Evolutionary conservation across 2,113 vertebrate genomes (phyloP).

Genomic region (Pica pica): DNA sequence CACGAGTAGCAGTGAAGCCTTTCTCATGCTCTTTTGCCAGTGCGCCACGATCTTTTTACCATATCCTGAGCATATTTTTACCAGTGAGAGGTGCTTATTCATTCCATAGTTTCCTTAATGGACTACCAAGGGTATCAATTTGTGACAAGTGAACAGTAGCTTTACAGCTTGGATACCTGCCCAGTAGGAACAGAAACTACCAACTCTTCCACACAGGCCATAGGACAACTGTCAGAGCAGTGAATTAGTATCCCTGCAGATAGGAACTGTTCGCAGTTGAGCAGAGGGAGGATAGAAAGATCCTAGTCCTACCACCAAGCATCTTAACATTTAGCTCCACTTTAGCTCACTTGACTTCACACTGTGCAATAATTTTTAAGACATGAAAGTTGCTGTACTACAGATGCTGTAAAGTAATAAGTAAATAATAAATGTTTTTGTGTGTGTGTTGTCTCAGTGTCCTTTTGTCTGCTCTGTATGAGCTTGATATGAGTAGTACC

Average conservation of each 20-base stretch:
- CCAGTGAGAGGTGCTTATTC: slow-evolving; percentile 63
- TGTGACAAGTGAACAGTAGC: slow-evolving; percentile 54
- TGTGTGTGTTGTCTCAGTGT: background rate
- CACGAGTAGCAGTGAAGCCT: slow-evolving; percentile 28
- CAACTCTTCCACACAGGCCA: slow-evolving; percentile 20
- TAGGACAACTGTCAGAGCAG: background rate
- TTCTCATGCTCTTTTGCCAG: slow-evolving; percentile 61
- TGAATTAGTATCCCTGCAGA: slow-evolving; percentile 16
- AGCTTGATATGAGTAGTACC: background rate
- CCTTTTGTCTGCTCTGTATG: background rate
- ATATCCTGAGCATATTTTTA: slow-evolving; percentile 58
- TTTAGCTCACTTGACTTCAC: background rate
- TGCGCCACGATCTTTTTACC: slow-evolving; percentile 44
- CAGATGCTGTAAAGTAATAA: background rate
- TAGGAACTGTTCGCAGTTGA: background rate
- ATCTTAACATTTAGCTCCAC: background rate
- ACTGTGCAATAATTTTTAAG: background rate
- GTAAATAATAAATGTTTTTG: background rate
- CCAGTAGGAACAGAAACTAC: slow-evolving; percentile 49
- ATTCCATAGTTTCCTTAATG: slow-evolving; percentile 53
- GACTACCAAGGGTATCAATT: slow-evolving; percentile 58
- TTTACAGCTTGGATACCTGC: slow-evolving; percentile 63
- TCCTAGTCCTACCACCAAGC: background rate
- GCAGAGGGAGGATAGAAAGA: background rate
- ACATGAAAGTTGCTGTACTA: background rate